Percentiles rank a stretch among this genome's conserved stretches.
phyloP scores from a whole-genome alignment of 1,140 invertebrate genomes.

The Apolygus lucorum region DNA sequence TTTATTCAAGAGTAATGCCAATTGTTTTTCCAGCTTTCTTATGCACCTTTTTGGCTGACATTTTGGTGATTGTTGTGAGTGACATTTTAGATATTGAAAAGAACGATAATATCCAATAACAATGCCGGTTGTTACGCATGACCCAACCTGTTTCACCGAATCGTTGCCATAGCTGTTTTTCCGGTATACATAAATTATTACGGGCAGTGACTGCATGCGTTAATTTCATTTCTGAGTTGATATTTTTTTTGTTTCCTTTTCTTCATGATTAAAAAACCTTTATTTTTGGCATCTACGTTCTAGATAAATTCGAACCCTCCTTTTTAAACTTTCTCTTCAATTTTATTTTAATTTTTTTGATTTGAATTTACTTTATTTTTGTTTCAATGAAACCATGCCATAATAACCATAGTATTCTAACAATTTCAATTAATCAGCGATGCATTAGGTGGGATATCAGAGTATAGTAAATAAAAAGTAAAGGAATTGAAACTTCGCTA shows the following conservation, averaged over 20 bases:
- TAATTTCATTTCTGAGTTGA: neutral
- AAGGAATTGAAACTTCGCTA: neutral
- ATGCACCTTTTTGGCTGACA: conserved; percentile 23
- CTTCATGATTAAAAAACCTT: neutral
- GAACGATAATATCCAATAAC: conserved; percentile 14
- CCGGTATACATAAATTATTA: conserved; percentile 13
- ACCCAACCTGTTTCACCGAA: conserved; percentile 7
- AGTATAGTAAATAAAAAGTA: conserved; percentile 2
- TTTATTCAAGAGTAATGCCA: conserved; percentile 19
- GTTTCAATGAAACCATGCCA: neutral
- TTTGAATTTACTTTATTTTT: neutral
- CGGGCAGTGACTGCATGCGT: conserved; percentile 11
- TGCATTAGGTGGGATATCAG: conserved; percentile 22
- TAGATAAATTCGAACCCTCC: too few species aligned
- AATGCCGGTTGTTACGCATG: conserved; percentile 11
- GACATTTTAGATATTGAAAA: conserved; percentile 20
- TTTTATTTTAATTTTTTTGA: neutral
- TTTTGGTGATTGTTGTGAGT: conserved; percentile 26
- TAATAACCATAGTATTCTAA: neutral
- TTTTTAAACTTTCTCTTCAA: neutral
- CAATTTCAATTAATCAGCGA: too few species aligned
- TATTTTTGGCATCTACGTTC: too few species aligned
- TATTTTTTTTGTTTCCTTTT: neutral
- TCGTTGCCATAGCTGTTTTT: conserved; percentile 6
- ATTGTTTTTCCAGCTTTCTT: conserved; percentile 24